Evolutionary conservation across 2,888 invertebrate species (phyloP), one percentile per base, ranked within the genome.

Genomic region (Pseudeuparius sepicola): DNA sequence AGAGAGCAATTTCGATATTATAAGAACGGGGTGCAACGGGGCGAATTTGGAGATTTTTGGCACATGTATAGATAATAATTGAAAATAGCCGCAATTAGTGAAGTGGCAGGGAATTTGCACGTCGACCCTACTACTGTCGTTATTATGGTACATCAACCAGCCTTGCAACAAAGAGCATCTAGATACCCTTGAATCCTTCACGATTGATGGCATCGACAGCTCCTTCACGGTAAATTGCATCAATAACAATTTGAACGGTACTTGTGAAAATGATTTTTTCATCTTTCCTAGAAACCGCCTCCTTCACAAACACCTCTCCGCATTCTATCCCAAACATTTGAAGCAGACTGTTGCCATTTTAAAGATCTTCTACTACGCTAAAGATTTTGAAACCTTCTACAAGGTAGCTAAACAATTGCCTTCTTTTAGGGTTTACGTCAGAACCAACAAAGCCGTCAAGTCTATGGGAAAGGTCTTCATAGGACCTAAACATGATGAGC

Each of bases 361-460:
- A 61, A 71, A 78, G 52, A 63, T 78, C 35, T 66, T 85, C 44
- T 71, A 70, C 61, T 73, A 75, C 37, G 78, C 82, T 44, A 78
- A 78, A 56, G 75, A 79, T 55, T 82, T 71, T 56, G 68, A 73
- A 14, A 76, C 77, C 20, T 80, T 85, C 64, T 68, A 71, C 56
- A 70, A 72, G 46, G 75, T 77, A 6, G 79, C 78, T 18, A n/a
- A n/a, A n/a, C n/a, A n/a, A n/a, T n/a, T n/a, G n/a, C n/a, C n/a
- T n/a, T n/a, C n/a, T n/a, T n/a, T n/a, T n/a, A 67, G 66, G 37
- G 59, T 80, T 44, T 62, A 70, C 24, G 59, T 82, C 12, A 66
- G 68, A 34, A 70, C 78, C 35, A 72, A 77, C 31, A 66, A 70
- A 42, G 60, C 65, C 5, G 61, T 61, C 20, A 67, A 73, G 40